Evolutionary conservation across 1,140 invertebrate genomes (phyloP).

Genomic region (Xylocopa sonorina): DNA sequence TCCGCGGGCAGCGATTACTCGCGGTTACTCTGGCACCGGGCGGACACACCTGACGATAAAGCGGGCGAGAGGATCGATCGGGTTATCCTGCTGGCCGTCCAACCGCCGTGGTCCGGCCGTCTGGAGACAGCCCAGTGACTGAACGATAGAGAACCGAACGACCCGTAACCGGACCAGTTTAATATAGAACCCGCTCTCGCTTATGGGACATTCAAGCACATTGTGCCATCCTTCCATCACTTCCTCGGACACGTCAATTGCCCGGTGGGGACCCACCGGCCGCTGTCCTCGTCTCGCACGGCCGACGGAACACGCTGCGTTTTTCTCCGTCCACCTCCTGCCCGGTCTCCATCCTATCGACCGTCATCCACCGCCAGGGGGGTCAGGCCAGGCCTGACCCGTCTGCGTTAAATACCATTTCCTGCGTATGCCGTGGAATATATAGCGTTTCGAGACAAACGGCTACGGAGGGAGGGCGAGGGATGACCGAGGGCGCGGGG

Average conservation of each 20-base stretch:
- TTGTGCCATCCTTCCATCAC: slow-evolving; percentile 75
- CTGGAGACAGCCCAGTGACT: slow-evolving; percentile 54
- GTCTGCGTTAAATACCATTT: slow-evolving; percentile 72
- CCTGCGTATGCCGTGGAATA: slow-evolving; percentile 64
- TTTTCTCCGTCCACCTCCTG: slow-evolving; percentile 49
- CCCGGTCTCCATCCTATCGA: slow-evolving; percentile 47
- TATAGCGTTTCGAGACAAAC: slow-evolving; percentile 65
- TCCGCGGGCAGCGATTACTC: background rate
- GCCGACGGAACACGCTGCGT: background rate
- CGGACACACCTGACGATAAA: background rate
- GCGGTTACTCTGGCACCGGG: too few relatives aligned
- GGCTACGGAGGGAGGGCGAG: slow-evolving; percentile 16
- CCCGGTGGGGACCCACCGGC: slow-evolving; percentile 64
- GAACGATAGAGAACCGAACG: slow-evolving; percentile 65
- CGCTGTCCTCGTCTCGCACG: slow-evolving; percentile 46
- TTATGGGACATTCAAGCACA: slow-evolving; percentile 68
- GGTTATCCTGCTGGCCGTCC: slow-evolving; percentile 22
- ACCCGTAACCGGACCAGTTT: slow-evolving; percentile 69
- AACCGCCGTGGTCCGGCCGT: slow-evolving; percentile 53
- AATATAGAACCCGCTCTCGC: slow-evolving; percentile 70
- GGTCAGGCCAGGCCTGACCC: slow-evolving; percentile 51
- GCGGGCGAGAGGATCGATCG: slow-evolving; percentile 28
- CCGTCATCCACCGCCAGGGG: slow-evolving; percentile 35
- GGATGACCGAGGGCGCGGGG: background rate
- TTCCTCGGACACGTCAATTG: slow-evolving; percentile 75